These are phyloP conservation scores for Falco concolor DNA, from an alignment of 2,797 vertebrate species.

Conservation along the genomic window DNA sequence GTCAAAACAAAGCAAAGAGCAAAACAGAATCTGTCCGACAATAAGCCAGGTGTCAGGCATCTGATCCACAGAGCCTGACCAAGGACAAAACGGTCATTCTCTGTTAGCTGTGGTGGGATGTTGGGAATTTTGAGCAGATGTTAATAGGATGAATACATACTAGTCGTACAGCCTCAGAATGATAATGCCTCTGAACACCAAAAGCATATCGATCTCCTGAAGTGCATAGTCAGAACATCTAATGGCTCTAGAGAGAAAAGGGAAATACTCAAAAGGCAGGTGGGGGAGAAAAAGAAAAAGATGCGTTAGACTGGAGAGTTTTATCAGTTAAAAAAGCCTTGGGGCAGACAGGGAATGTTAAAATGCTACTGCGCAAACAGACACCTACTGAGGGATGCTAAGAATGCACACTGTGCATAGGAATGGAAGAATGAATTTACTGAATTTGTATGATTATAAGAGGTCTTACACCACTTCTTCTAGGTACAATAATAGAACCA, in stretches of 20 bases:
- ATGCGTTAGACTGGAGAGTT: background rate
- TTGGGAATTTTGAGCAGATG: slow-evolving; percentile 61
- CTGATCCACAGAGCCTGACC: background rate
- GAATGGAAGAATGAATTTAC: background rate
- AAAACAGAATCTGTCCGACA: background rate
- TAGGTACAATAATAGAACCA: background rate
- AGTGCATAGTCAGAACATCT: slow-evolving; percentile 17
- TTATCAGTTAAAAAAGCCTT: background rate
- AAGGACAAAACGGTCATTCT: slow-evolving; percentile 52
- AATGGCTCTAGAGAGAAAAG: background rate
- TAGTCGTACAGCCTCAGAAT: background rate
- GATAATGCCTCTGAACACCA: slow-evolving; percentile 43
- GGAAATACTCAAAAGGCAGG: background rate
- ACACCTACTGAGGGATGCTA: background rate
- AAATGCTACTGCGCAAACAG: background rate
- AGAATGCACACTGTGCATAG: background rate
- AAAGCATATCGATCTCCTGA: slow-evolving; percentile 44
- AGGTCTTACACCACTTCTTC: background rate
- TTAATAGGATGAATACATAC: slow-evolving; percentile 45
- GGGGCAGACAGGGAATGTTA: background rate
- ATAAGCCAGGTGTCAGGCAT: slow-evolving; percentile 6
- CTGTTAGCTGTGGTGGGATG: background rate
- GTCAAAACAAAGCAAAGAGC: background rate
- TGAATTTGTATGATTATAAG: background rate
- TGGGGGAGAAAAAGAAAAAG: background rate